Evolutionary conservation across 1,140 invertebrate genomes (phyloP), one percentile per base, ranked within the genome.

Genomic region (Drosophila ironensis): DNA sequence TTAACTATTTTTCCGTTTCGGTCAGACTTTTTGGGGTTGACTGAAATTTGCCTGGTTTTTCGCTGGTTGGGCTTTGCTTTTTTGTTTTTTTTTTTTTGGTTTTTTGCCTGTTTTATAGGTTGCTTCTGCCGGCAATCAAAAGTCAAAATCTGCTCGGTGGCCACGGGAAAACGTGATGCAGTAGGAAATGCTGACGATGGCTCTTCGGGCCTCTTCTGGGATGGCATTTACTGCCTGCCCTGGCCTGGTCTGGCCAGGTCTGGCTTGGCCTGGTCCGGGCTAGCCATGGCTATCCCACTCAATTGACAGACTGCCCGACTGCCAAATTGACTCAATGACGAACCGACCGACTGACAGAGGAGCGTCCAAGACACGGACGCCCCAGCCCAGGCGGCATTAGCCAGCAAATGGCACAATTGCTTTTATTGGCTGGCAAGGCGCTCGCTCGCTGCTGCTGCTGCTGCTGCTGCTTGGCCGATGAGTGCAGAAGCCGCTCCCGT

Each of bases 101-200:
- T 30, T 11, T 4, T 9, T 11, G n/a, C 12, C 0, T 2, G 28
- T 33, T 11, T 33, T 5, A 11, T 7, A 4, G 51, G 46, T 59
- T 72, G 59, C 61, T 74, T 74, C 56, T 51, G 42, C 37, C 48
- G 70, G 50, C 59, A 86, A 84, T 84, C 80, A 84, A 84, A 84
- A 84, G 80, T 80, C 80, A 86, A 84, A 80, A 84, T 84, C 80
- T 84, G 52, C 30, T 61, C 37, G 57, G 52, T 56, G 51, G 71
- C 76, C 80, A 69, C 53, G 41, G 52, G 50, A 86, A 84, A 84
- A 84, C 80, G 80, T 84, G 80, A 84, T 84, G 80, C 81, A 86
- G 80, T 84, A 84, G 80, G 71, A 66, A 80, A 73, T 71, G 80
- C 70, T 68, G 77, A 81, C 72, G 76, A 72, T 75, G 77, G 68